Evolutionary conservation across 2,113 vertebrate species (phyloP).

Genomic region (Fregetta grallaria): DNA sequence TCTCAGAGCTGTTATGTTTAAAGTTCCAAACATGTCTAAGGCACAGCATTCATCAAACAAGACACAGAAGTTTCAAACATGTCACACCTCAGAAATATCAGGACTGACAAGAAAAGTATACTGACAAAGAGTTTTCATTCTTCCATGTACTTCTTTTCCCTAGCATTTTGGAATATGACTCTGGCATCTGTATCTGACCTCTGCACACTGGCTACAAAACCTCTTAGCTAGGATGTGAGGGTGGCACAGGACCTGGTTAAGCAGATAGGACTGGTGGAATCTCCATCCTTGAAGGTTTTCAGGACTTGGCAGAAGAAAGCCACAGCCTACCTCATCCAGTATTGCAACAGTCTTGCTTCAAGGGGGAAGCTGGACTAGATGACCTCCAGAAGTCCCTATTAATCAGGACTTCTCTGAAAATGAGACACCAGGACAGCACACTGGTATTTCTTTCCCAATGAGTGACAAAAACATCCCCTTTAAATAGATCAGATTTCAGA

Average conservation of each 20-base stretch:
- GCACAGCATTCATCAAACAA: background rate
- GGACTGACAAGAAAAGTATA: background rate
- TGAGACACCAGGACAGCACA: background rate
- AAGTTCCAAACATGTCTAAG: background rate
- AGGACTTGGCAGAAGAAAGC: background rate
- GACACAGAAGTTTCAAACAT: background rate
- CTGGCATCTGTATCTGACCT: background rate
- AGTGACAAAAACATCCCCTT: background rate
- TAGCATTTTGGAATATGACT: background rate
- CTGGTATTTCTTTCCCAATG: background rate
- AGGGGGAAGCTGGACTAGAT: background rate
- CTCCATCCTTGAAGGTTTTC: background rate
- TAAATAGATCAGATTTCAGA: background rate
- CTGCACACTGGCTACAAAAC: background rate
- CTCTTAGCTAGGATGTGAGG: rapidly evolving
- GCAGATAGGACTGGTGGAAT: background rate
- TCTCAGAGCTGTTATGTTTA: background rate
- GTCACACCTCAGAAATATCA: background rate
- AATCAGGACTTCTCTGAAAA: background rate
- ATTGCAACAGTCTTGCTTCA: background rate
- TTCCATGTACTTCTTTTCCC: background rate
- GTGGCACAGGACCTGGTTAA: background rate
- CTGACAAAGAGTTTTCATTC: background rate
- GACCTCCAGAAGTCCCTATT: background rate
- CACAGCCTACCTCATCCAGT: background rate